Evolutionary conservation across 2,888 invertebrate species (phyloP).

Genomic region (Hypena proboscidalis): DNA sequence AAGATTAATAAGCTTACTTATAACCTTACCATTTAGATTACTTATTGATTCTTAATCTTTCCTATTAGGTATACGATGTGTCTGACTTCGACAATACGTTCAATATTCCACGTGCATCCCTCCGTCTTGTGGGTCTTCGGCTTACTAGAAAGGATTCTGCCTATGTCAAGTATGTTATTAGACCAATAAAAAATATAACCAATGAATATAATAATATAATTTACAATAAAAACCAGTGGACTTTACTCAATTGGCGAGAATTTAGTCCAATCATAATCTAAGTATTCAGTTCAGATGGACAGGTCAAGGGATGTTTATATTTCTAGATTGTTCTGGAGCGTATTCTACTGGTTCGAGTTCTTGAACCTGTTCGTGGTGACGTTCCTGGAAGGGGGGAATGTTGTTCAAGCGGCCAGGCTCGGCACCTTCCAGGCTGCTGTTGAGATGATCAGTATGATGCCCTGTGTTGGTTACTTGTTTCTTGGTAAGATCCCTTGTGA

Average conservation of each 20-base stretch:
- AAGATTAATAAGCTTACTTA: too few relatives aligned
- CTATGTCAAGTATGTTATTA: slow-evolving; percentile 43
- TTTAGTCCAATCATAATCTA: too few relatives aligned
- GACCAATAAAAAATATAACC: too few relatives aligned
- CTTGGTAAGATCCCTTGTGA: slow-evolving; percentile 50
- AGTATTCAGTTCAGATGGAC: too few relatives aligned
- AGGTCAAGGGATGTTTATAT: background rate
- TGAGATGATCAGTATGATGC: slow-evolving; percentile 68
- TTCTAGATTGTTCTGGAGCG: slow-evolving; percentile 58
- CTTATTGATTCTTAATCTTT: slow-evolving; percentile 2
- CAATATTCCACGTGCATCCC: slow-evolving; percentile 45
- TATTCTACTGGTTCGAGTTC: slow-evolving; percentile 67
- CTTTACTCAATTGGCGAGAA: too few relatives aligned
- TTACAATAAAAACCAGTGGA: too few relatives aligned
- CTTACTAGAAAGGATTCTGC: slow-evolving; percentile 52
- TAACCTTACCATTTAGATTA: too few relatives aligned
- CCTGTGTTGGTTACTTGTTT: slow-evolving; percentile 65
- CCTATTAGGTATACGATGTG: slow-evolving; percentile 44
- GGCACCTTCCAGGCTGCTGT: slow-evolving; percentile 61
- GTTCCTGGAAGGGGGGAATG: slow-evolving; percentile 54
- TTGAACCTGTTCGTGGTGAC: slow-evolving; percentile 55
- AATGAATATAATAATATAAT: background rate
- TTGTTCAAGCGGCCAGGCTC: slow-evolving; percentile 52
- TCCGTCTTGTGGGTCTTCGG: slow-evolving; percentile 58
- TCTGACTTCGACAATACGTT: slow-evolving; percentile 59